These are phyloP conservation scores for Opisthograptis luteolata DNA, from an alignment of 2,888 invertebrate species.

Conservation along the genomic window DNA sequence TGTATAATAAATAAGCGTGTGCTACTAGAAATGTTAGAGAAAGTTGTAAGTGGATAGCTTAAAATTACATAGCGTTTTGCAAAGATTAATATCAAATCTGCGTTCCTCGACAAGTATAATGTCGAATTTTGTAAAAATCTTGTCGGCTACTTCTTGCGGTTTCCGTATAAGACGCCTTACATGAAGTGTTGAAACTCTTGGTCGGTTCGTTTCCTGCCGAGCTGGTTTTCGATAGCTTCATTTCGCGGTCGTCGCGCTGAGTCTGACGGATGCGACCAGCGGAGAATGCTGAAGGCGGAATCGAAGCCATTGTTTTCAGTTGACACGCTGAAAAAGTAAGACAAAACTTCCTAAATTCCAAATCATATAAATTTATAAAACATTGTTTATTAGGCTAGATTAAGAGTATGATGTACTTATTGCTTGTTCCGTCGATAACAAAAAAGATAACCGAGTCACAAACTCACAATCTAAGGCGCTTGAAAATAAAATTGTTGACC, in stretches of 20 bases:
- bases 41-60: too few species aligned
- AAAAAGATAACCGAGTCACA: slow-evolving; percentile 13
- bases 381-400: background rate
- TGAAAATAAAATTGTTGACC: slow-evolving; percentile 5
- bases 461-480: background rate
- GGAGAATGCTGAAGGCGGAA: slow-evolving; percentile 91
- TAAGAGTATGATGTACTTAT: background rate
- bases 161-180: slow-evolving; percentile 55
- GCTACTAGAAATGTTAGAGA: too few species aligned
- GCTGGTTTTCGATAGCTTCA: slow-evolving; percentile 81
- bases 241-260: slow-evolving; percentile 76
- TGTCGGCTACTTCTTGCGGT: too few species aligned
- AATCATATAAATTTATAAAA: background rate
- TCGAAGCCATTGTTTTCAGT: slow-evolving; percentile 86
- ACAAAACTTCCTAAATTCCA: background rate
- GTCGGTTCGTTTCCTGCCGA: slow-evolving; percentile 60
- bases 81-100: too few species aligned
- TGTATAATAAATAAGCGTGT: too few species aligned
- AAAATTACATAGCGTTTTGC: too few species aligned
- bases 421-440: slow-evolving; percentile 4
- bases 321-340: slow-evolving; percentile 68
- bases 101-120: too few species aligned
- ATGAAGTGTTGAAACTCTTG: slow-evolving; percentile 68
- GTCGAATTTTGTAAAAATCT: too few species aligned
- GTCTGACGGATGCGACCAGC: slow-evolving; percentile 88